These are phyloP conservation scores for Pentalonia nigronervosa DNA, from an alignment of 1,140 invertebrate species.

Conservation along the genomic window DNA sequence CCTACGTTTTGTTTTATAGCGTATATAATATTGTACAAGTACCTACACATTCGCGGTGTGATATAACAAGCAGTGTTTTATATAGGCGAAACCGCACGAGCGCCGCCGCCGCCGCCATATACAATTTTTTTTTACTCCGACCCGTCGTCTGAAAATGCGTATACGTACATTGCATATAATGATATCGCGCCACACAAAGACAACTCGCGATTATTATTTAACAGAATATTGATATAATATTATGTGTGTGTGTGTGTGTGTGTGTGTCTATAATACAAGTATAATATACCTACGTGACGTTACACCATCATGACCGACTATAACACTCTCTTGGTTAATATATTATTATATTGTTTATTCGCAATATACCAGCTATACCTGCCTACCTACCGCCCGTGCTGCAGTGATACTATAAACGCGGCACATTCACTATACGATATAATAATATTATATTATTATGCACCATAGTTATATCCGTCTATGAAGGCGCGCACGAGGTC, in stretches of 20 bases:
- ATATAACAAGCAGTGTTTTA: not conserved
- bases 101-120: not conserved
- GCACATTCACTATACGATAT: not conserved
- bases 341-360: not conserved
- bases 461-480: not conserved
- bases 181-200: not conserved
- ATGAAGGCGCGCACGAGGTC: not conserved
- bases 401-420: not conserved
- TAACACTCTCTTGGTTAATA: not conserved
- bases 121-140: not conserved
- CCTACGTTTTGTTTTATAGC: not conserved
- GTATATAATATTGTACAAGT: not conserved
- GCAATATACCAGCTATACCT: not conserved
- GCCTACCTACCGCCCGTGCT: not conserved
- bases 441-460: not conserved
- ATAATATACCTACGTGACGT: not conserved
- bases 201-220: slow-evolving; percentile 6
- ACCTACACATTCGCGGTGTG: not conserved
- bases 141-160: not conserved
- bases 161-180: not conserved
- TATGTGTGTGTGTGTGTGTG: too few species aligned
- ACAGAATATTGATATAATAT: not conserved
- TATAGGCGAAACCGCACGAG: not conserved
- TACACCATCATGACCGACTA: slow-evolving; percentile 1
- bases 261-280: too few species aligned